Conservation (phyloP, 2,888 invertebrate genomes). For the Homarus gammarus region DNA sequence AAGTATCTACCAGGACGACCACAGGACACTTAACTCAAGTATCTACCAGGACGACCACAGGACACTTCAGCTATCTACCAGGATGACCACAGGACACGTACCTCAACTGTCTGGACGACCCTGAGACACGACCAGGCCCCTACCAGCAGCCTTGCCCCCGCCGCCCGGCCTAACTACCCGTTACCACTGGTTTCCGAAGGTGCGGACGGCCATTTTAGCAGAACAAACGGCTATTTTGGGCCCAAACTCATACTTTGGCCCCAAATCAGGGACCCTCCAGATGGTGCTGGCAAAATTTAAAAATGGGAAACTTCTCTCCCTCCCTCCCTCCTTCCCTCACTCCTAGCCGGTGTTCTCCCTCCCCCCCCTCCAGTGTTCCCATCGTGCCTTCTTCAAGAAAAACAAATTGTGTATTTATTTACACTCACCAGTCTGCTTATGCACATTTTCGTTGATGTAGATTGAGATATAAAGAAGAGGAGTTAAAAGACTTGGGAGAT, state of each 20-base stretch:
- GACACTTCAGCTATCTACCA: not conserved
- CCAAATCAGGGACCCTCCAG: constrained; percentile 38
- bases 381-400: too few species aligned
- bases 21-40: not conserved
- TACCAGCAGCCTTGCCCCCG: not conserved
- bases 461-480: not conserved
- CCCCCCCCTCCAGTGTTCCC: not conserved
- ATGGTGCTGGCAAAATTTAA: constrained; percentile 28
- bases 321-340: not conserved
- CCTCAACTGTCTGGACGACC: not conserved
- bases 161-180: constrained; percentile 22
- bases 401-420: too few species aligned
- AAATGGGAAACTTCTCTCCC: not conserved
- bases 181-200: constrained; percentile 53
- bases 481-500: too few species aligned
- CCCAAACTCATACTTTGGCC: constrained; percentile 34
- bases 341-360: too few species aligned
- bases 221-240: constrained; percentile 19
- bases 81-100: constrained; percentile 2
- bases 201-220: constrained; percentile 18
- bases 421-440: too few species aligned
- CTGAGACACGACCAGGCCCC: constrained; percentile 3
- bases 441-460: too few species aligned
- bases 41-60: too few species aligned
- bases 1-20: not conserved